Evolutionary conservation across 2,113 vertebrate species (phyloP), one percentile per base, ranked within the genome.

Genomic region (Corynorhinus townsendii): DNA sequence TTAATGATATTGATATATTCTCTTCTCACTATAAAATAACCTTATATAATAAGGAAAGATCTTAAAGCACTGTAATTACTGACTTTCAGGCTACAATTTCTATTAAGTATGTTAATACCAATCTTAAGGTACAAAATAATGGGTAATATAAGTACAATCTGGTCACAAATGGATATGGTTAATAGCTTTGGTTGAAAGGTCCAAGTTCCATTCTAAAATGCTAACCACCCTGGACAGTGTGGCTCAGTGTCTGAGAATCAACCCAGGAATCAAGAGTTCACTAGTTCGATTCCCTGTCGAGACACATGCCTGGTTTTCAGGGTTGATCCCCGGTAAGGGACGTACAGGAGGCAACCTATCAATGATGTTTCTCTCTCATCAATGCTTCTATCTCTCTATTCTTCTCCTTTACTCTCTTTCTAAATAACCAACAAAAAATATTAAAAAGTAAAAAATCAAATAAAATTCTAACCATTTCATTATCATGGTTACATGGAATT

Each of bases 51-150:
- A 38, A 80, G 28, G 28, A 45, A 52, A 66, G 22, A 81, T 69
- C 82, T 91, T 83, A 76, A 90, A 82, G 11, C 28, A 69, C 4
- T 26, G 5, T 86, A 43, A 76, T 72, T 75, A 81, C 14, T 86
- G 68, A 22, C 35, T 82, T 76, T 86, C 16, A 69, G 24, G 33
- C 66, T 40, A 80, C 0, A 64, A 66, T 9, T 40, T 80, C 54
- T 69, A 52, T 47, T 69, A 69, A 56, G 35, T 49, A 75, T 76
- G 15, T 43, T 62, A 79, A 85, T 68, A 76, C 3, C 30, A 81
- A 81, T 69, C 47, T 86, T 86, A 89, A 75, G 35, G 15, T 85
- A 79, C 33, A 76, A 71, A 90, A 81, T 98, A 98, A 85, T 45
- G 30, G 7, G 5, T 59, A 89, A 83, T 84, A 76, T 38, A 43